These are phyloP conservation scores for Physella acuta DNA, from an alignment of 1,140 invertebrate species.

Conservation along the genomic window DNA sequence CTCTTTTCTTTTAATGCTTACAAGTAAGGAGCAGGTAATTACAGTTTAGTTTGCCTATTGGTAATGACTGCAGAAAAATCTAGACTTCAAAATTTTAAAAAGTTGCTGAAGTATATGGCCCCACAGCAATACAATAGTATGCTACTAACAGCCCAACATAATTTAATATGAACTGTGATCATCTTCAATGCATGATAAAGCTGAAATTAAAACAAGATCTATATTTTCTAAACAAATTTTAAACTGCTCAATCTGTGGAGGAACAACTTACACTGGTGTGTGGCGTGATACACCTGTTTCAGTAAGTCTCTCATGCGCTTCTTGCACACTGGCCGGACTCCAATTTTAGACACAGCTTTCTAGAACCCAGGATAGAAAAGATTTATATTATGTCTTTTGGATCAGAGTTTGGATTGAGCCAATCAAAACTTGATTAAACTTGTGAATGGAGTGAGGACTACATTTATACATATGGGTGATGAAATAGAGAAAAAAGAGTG, in stretches of 20 bases:
- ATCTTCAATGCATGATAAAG: background rate
- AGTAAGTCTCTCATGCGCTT: slow-evolving; percentile 43
- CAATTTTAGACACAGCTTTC: slow-evolving; percentile 38
- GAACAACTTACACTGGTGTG: slow-evolving; percentile 45
- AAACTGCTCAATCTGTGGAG: background rate
- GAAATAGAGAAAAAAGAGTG: background rate
- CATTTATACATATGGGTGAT: background rate
- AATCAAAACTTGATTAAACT: background rate
- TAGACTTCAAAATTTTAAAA: too few species aligned
- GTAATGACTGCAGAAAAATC: too few species aligned
- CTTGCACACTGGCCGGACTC: slow-evolving; percentile 40
- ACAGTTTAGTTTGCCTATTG: too few species aligned
- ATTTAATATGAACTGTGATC: too few species aligned
- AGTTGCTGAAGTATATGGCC: too few species aligned
- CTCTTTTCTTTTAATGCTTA: too few species aligned
- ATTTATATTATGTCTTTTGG: too few species aligned
- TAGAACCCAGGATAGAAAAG: slow-evolving; percentile 16
- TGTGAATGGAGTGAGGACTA: background rate
- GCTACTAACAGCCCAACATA: too few species aligned
- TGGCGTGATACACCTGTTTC: slow-evolving; percentile 42
- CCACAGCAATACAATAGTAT: too few species aligned
- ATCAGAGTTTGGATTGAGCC: background rate
- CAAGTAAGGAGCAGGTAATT: too few species aligned
- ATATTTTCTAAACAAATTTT: background rate
- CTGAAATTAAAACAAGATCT: background rate